Conservation (phyloP, 2,113 vertebrate genomes). For the Machaerirhynchus nigripectus region DNA sequence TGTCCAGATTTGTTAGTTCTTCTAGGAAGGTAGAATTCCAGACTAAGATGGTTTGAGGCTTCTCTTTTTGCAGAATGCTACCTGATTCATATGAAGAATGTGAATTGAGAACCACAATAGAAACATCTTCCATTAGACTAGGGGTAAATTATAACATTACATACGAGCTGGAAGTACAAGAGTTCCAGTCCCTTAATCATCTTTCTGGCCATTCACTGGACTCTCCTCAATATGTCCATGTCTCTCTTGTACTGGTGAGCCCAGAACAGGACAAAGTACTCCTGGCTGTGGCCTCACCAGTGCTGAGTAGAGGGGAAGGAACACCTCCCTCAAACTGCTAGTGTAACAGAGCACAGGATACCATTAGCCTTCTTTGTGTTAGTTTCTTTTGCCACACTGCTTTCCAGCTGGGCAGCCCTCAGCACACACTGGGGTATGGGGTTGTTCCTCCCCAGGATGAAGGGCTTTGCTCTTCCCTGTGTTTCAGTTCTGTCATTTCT, state of each 20-base stretch:
- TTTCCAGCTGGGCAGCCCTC: not conserved
- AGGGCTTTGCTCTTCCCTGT: not conserved
- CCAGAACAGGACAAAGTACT: not conserved
- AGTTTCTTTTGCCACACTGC: not conserved
- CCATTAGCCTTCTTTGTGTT: not conserved
- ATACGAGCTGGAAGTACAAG: not conserved
- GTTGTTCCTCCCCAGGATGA: not conserved
- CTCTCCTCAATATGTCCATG: not conserved
- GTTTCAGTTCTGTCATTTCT: not conserved
- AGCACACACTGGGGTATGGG: not conserved
- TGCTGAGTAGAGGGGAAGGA: not conserved
- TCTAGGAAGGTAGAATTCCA: not conserved
- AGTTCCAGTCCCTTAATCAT: not conserved
- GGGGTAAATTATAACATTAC: not conserved
- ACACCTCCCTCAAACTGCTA: not conserved
- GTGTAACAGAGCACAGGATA: not conserved
- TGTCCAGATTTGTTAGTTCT: not conserved
- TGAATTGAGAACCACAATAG: not conserved
- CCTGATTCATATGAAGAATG: not conserved
- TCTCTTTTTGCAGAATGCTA: not conserved
- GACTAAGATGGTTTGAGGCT: not conserved
- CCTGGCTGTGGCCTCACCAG: not conserved
- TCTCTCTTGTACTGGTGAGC: not conserved
- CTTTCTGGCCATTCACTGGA: not conserved
- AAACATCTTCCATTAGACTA: not conserved